Evolutionary conservation across 2,888 invertebrate genomes (phyloP), one percentile per base, ranked within the genome.

Genomic region (Meliscaeva auricollis): DNA sequence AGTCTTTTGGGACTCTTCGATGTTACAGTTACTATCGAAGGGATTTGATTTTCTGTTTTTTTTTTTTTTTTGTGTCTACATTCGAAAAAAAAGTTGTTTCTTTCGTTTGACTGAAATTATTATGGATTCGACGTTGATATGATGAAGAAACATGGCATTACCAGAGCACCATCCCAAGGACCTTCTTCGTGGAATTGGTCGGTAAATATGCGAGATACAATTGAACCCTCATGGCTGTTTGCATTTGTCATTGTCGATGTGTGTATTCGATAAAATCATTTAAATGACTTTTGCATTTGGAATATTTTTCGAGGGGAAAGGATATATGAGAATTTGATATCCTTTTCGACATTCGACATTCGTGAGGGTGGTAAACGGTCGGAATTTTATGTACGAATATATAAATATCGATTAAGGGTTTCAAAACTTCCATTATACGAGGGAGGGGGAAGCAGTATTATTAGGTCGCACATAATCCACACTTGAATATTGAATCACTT

Each of bases 401-500:
- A 58, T 58, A 58, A 58, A 64, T 74, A 81, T 76, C 85, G 81
- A 81, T 85, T 81, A 85, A 81, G 73, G 81, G 69, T 54, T 68
- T 70, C 20, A 56, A 62, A 70, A 75, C 75, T 70, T 46, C 38
- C n/a, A 15, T 44, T 30, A 20, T 15, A 50, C 4, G n/a, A 48
- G n/a, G 13, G 38, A 41, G 22, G 26, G 26, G 32, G 48, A 38
- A 64, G n/a, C n/a, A n/a, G n/a, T 38, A 82, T 72, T 78, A 72
- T 80, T 76, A 81, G 85, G 81, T 81, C 81, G 54, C 79, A 80
- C 69, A 77, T 85, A 85, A 85, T 81, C 81, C 85, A 85, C 85
- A 85, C 76, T 77, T 69, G 81, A 85, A 85, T 58, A 58, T 85
- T 85, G 81, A 85, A 81, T 85, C 80, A 85, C 76, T 81, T 85